Base-by-base conservation (phyloP, 2,888 invertebrate genomes). In the Hyalella azteca region DNA sequence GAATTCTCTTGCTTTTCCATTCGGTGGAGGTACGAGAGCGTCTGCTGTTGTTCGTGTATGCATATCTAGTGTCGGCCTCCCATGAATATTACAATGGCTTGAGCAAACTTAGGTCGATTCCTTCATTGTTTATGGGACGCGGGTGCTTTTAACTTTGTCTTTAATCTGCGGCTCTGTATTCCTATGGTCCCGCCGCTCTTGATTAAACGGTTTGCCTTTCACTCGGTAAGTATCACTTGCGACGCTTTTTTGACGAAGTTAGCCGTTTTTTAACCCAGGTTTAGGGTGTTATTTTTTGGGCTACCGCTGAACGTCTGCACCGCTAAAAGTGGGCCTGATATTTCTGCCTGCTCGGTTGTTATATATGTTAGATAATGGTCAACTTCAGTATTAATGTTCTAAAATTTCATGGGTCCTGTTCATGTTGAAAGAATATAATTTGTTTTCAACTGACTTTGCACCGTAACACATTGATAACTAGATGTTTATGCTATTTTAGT, bases 161-260 rank as follows among this genome's bases (percentile, higher is more conserved):
- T 36, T 66, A 66, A 66, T 66, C 66, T 32, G 45, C 36, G 36
- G 13, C 66, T 66, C 66, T 66, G 39, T 66, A 66, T 66, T 66
- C 66, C 66, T 66, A 29, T 66, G 36, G 29, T 29, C 29, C n/a
- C 29, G 36, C 66, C 66, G 15, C 66, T 66, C 66, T 66, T 66
- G 66, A 66, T 66, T 66, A 66, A 66, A 66, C 66, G 32, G 66
- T 66, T 66, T 66, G 66, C 66, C 66, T 36, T 66, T 66, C 66
- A 66, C 36, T 66, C 66, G 66, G 19, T 66, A 66, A 66, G 36
- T 66, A 36, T 66, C 66, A 36, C 39, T 36, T n/a, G 39, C 66
- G 66, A 66, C 66, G 66, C 66, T 19, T 66, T 32, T 66, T 66
- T 66, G 36, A 66, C 66, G 15, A 66, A 66, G 66, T 66, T 66